These are phyloP conservation scores for Ciona savignyi DNA, from an alignment of 23 tunicate species.

Conservation along the genomic window DNA sequence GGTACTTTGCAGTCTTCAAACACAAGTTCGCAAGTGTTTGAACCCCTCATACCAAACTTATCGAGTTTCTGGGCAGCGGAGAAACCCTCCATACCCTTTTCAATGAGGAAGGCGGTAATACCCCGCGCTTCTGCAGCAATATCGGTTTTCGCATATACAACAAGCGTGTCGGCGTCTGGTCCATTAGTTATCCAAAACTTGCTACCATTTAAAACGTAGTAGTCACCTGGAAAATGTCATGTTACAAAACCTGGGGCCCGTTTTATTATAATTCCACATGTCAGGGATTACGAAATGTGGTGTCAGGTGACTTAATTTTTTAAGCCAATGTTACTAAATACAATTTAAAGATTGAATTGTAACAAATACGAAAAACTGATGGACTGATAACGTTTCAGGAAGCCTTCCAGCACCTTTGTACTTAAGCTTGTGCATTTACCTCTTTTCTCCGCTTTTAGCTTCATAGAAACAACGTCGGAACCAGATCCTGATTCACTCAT, in stretches of 20 bases:
- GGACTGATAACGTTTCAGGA: too few species aligned
- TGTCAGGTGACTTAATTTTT: too few species aligned
- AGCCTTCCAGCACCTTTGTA: too few species aligned
- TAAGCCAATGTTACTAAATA: too few species aligned
- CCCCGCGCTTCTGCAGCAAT: slow-evolving; percentile 54
- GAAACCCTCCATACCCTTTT: slow-evolving; percentile 79
- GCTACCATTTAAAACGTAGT: slow-evolving; percentile 86
- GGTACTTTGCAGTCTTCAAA: slow-evolving; percentile 93
- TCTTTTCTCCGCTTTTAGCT: slow-evolving; percentile 76
- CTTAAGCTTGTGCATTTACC: too few species aligned
- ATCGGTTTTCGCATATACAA: slow-evolving; percentile 96
- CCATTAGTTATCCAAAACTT: slow-evolving; percentile 99
- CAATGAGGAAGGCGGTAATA: slow-evolving; percentile 89
- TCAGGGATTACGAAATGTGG: too few species aligned
- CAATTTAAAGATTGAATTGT: too few species aligned
- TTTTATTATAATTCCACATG: too few species aligned
- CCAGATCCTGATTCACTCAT: slow-evolving; percentile 96
- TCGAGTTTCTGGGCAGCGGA: slow-evolving; percentile 79
- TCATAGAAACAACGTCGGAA: slow-evolving; percentile 93
- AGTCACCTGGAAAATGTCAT: slow-evolving; percentile 70
- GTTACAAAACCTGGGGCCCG: too few species aligned
- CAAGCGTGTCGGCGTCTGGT: slow-evolving; percentile 86
- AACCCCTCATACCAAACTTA: slow-evolving; percentile 97
- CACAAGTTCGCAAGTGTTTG: slow-evolving; percentile 82
- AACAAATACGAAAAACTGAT: too few species aligned